phyloP scores from a whole-genome alignment of 2,113 vertebrate species.

The Alexandromys fortis region DNA sequence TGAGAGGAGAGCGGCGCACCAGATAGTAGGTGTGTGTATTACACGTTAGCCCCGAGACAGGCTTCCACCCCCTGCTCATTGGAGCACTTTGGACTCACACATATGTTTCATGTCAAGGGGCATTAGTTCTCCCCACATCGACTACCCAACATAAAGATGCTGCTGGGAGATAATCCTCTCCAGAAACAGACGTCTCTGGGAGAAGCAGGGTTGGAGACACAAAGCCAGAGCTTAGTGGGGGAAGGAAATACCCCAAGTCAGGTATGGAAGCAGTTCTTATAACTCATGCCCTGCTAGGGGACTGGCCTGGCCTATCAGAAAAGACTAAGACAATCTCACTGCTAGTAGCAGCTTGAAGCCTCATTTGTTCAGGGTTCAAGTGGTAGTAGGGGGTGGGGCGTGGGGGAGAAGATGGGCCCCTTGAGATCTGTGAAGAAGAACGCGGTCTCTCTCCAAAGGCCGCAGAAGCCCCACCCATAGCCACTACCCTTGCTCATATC shows the following conservation, averaged over 20 bases:
- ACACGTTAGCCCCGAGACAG: not conserved
- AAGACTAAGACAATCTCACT: not conserved
- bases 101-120: slow-evolving; percentile 51
- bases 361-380: not conserved
- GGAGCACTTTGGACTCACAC: not conserved
- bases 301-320: not conserved
- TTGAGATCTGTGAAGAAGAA: not conserved
- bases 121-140: slow-evolving; percentile 31
- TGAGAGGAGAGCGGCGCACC: not conserved
- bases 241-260: not conserved
- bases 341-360: not conserved
- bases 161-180: slow-evolving; percentile 19
- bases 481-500: not conserved
- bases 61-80: not conserved
- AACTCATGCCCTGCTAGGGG: not conserved
- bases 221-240: not conserved
- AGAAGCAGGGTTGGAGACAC: slow-evolving; percentile 11
- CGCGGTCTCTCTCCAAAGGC: not conserved
- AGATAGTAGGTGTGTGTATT: not conserved
- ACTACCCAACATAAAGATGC: not conserved
- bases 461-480: not conserved
- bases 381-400: not conserved
- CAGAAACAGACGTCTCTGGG: slow-evolving; percentile 28
- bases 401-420: not conserved
- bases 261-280: not conserved